phyloP scores from a whole-genome alignment of 1,140 invertebrate genomes.

The Linepithema humile region DNA sequence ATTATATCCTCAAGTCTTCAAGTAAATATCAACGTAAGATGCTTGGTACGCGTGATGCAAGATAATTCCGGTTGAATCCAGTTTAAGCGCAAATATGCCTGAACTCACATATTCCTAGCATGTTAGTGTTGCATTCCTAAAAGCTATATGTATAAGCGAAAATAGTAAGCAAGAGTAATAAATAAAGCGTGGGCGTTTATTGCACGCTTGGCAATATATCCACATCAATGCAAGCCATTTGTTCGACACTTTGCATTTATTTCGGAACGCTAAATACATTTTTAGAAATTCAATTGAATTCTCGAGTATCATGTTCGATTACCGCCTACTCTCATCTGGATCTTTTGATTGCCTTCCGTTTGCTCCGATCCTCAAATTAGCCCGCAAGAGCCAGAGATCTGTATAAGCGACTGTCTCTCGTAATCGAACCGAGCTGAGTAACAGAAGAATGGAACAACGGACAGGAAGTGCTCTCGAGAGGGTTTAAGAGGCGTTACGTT shows the following conservation, averaged over 20 bases:
- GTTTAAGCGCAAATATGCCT: not conserved
- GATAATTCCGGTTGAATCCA: not conserved
- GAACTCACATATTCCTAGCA: not conserved
- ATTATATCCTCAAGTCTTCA: not conserved
- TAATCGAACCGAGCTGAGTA: slow-evolving; percentile 62
- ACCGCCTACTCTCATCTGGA: not conserved
- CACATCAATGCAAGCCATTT: not conserved
- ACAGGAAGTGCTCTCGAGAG: slow-evolving; percentile 49
- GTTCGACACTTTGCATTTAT: not conserved
- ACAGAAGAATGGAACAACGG: slow-evolving; percentile 62
- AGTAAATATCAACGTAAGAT: not conserved
- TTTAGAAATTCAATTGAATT: slow-evolving; percentile 57
- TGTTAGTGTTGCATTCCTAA: not conserved
- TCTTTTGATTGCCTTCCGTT: slow-evolving; percentile 56
- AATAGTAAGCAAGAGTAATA: not conserved
- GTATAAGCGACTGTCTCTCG: slow-evolving; percentile 13
- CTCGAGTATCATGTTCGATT: slow-evolving; percentile 32
- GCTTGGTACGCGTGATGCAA: not conserved
- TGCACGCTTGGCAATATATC: not conserved
- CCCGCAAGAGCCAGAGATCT: slow-evolving; percentile 32
- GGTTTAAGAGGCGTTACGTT: slow-evolving; percentile 47
- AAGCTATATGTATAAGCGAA: not conserved
- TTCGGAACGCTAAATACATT: slow-evolving; percentile 28
- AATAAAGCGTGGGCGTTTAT: not conserved
- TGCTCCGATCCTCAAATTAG: slow-evolving; percentile 55